These are phyloP conservation scores for Diabrotica virgifera DNA, from an alignment of 1,140 invertebrate species.

Conservation along the genomic window DNA sequence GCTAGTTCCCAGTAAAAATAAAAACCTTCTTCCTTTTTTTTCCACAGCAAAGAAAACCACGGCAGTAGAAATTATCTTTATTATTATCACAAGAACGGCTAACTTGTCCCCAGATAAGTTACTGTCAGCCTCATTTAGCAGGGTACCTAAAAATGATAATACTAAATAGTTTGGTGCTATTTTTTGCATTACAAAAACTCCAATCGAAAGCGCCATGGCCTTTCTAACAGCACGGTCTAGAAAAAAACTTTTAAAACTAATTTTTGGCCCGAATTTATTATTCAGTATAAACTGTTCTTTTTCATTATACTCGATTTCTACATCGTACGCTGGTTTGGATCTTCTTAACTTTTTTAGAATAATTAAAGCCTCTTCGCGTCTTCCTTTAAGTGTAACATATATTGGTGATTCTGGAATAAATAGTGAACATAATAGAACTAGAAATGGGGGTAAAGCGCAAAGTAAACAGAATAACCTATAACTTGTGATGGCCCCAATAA, in stretches of 20 bases:
- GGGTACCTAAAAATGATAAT: not conserved
- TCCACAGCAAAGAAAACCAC: constrained; percentile 63
- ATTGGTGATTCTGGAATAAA: constrained; percentile 82
- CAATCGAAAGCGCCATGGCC: constrained; percentile 66
- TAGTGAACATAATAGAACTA: constrained; percentile 62
- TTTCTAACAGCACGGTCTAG: constrained; percentile 54
- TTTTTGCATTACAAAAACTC: constrained; percentile 71
- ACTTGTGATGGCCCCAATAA: constrained; percentile 55
- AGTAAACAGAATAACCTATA: constrained; percentile 66
- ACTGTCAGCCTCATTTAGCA: constrained; percentile 3
- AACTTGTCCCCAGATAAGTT: constrained; percentile 61
- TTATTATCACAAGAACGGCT: constrained; percentile 76
- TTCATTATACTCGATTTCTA: not conserved
- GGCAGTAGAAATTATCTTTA: constrained; percentile 69
- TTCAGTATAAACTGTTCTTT: not conserved
- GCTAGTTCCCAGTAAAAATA: constrained; percentile 68
- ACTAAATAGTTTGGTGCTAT: constrained; percentile 63
- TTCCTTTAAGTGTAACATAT: constrained; percentile 59
- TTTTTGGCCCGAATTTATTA: not conserved
- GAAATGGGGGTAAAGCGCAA: constrained; percentile 58
- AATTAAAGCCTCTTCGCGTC: constrained; percentile 58
- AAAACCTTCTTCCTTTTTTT: constrained; percentile 65
- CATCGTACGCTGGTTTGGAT: not conserved
- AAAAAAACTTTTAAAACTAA: not conserved
- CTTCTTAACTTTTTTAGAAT: constrained; percentile 67